Evolutionary conservation across 2,797 vertebrate genomes (phyloP), one percentile per base, ranked within the genome.

Genomic region (Monodelphis domestica): DNA sequence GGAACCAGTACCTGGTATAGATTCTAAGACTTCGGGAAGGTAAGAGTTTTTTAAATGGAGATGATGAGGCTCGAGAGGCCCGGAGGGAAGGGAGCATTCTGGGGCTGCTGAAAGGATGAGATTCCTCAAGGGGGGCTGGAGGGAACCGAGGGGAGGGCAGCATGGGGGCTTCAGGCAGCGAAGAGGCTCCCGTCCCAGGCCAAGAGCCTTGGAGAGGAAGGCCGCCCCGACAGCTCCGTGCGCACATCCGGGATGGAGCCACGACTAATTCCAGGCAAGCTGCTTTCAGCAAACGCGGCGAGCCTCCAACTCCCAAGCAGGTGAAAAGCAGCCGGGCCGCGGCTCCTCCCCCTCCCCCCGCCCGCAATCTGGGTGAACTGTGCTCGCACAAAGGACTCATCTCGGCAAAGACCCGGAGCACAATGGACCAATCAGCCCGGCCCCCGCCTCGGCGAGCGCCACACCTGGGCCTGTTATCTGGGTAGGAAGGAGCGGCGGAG

Each of bases 401-500:
- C 96, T 87, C 96, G 57, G 54, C 0, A 0, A 33, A 55, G 95
- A 90, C 97, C 92, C 88, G 91, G 1, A 33, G 94, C 96, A 98
- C 97, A 98, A 98, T 97, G 94, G 95, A 95, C 94, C 97, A 98
- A 98, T 98, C 92, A 97, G 95, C 91, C 17, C 24, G 94, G 94
- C 97, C 94, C 91, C 70, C 54, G 96, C 59, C 96, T 97, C 97
- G 96, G n/a, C 15, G 10, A 33, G 59, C 0, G 4, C 92, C 95
- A 96, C 97, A 98, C 98, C 98, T 98, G 98, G 97, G 96, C 95
- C 97, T 98, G 97, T 98, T 97, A 94, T 94, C 0, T 0, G 0
- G 0, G 50, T 52, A 90, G 94, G 92, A 92, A 93, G 59, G 50
- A 78, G 88, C 1, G 96, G 94, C 24, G 0, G 94, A 0, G 1